A percentile compares a stretch with the other conserved stretches of the same genome.
Evolutionary conservation across 1,140 invertebrate genomes (phyloP).

Genomic region (Ephestia elutella): DNA sequence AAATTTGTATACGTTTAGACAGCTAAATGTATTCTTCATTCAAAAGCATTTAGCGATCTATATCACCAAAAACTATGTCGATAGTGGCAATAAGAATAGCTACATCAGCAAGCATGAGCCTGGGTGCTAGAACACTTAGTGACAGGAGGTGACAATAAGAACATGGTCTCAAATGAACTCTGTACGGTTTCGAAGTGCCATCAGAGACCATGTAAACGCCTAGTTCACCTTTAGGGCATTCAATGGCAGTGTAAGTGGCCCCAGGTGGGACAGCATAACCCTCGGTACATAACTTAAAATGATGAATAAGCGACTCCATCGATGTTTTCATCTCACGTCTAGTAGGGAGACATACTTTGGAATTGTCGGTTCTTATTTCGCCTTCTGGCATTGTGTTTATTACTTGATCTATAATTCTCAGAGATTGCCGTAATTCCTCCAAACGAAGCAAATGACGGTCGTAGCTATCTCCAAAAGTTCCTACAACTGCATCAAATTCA

Average conservation of each 20-base stretch:
- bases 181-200: conserved; percentile 85
- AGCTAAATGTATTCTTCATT: too few species aligned
- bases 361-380: conserved; percentile 88
- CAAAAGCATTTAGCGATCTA: conserved; percentile 79
- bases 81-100: conserved; percentile 87
- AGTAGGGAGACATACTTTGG: conserved; percentile 85
- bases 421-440: conserved; percentile 53
- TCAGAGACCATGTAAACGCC: conserved; percentile 91
- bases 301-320: conserved; percentile 94
- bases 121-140: conserved; percentile 77
- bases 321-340: conserved; percentile 90
- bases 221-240: conserved; percentile 91
- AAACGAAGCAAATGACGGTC: conserved; percentile 76
- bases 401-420: conserved; percentile 78
- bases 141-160: conserved; percentile 84
- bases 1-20: too few species aligned
- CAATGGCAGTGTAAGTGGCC: conserved; percentile 85
- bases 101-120: conserved; percentile 83
- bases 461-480: conserved; percentile 88
- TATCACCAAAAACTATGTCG: conserved; percentile 91
- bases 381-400: conserved; percentile 90
- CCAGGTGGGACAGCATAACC: conserved; percentile 89
- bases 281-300: conserved; percentile 89
- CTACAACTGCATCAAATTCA: conserved; percentile 91
- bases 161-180: conserved; percentile 85